phyloP scores from a whole-genome alignment of 1,140 invertebrate species.

The Theocolax elegans region DNA sequence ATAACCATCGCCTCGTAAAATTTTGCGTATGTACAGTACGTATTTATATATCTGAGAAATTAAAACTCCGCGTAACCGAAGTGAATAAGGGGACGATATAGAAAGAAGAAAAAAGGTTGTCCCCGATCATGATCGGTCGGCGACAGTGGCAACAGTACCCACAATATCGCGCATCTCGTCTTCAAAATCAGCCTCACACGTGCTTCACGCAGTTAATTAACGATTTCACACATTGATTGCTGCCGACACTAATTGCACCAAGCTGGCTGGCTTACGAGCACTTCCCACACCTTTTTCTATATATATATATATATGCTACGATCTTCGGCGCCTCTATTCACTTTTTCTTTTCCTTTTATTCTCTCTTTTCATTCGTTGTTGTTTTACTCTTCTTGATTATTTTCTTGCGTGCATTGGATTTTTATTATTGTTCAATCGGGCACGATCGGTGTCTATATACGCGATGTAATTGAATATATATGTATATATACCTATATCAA shows the following conservation, averaged over 20 bases:
- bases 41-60: neutral
- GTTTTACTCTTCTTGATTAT: neutral
- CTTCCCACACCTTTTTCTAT: no score
- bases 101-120: neutral
- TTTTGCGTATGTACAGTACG: neutral
- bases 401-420: neutral
- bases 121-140: no score
- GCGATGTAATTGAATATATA: conserved; percentile 9
- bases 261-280: no score
- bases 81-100: no score
- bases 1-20: neutral
- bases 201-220: conserved; percentile 11
- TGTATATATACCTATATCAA: no score
- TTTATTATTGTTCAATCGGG: conserved; percentile 7
- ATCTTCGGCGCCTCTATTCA: neutral
- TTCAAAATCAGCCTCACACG: neutral
- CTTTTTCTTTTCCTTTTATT: neutral
- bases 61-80: neutral
- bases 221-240: conserved; percentile 4
- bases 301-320: no score
- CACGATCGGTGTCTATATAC: neutral
- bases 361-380: neutral
- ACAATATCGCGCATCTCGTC: no score
- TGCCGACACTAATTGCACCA: conserved; percentile 14
- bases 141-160: no score